Conservation (phyloP, 1,140 invertebrate genomes). For the Pomacea maculata region DNA sequence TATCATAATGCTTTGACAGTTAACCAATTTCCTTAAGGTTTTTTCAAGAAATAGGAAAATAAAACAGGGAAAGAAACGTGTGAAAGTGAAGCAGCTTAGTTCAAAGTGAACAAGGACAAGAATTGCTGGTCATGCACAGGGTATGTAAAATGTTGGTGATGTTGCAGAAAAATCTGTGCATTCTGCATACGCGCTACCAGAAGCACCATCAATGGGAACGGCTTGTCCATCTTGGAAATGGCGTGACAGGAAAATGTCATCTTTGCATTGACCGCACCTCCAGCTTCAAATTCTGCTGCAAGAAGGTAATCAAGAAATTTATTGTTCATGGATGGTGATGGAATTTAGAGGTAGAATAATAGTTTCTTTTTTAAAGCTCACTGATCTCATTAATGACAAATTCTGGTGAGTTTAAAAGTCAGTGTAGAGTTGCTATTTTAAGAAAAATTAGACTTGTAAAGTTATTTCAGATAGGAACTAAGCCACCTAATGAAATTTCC, state of each 20-base stretch:
- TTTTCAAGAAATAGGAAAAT: too few relatives aligned
- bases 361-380: background rate
- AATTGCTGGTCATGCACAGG: background rate
- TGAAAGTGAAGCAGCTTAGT: too few relatives aligned
- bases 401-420: too few relatives aligned
- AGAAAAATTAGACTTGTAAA: too few relatives aligned
- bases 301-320: constrained; percentile 43
- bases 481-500: too few relatives aligned
- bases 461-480: too few relatives aligned
- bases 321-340: background rate
- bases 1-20: too few relatives aligned
- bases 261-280: constrained; percentile 52
- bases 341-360: background rate
- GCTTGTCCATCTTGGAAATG: constrained; percentile 51
- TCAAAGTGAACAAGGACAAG: too few relatives aligned
- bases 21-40: too few relatives aligned
- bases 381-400: background rate
- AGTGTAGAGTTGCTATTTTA: too few relatives aligned
- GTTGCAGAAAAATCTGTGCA: constrained; percentile 41
- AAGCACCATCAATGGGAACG: constrained; percentile 56
- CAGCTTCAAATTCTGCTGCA: constrained; percentile 57
- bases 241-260: constrained; percentile 56
- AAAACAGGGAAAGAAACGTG: too few relatives aligned
- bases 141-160: background rate
- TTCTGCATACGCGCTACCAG: constrained; percentile 48